Evolutionary conservation across 23 tunicate species (phyloP), one percentile per base, ranked within the genome.

Genomic region (Styela clava): DNA sequence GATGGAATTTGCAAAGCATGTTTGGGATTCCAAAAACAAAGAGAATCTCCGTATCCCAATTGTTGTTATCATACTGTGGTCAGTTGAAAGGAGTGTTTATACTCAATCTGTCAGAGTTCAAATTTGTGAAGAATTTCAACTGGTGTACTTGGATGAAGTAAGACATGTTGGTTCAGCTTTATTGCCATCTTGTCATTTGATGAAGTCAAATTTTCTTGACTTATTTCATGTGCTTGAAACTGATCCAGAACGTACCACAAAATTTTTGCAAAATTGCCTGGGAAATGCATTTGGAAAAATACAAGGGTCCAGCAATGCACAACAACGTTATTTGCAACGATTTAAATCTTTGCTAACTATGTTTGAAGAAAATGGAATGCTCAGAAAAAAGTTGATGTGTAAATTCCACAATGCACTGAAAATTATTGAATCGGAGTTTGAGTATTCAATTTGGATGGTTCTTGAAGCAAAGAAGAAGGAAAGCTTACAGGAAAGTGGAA

Each of bases 1-100:
- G 5, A 85, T 85, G 28, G 86, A 88, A 31, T 89, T 89, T 85
- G 86, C 95, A 29, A 88, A 83, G 36, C 81, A 78, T 52, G 37
- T 70, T 37, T 68, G 85, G 21, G 85, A 76, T 31, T 81, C 85
- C 34, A 29, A 63, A 18, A 16, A n/a, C 24, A 74, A 52, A 24
- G 23, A 70, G 18, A 51, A 32, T 1, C 35, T 19, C 2, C 21
- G 21, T 3, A 0, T 20, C 35, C 19, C 33, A 31, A 44, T 51
- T 18, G 56, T 30, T 34, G 61, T 35, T 35, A 23, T 84, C 31
- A 69, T 89, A 36, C 64, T 52, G 22, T 31, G 77, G 18, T 29
- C 24, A 16, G 34, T 31, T 16, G 74, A 31, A 29, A 56, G 27
- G 1, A 63, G 81, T n/a, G n/a, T 61, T 21, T 9, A 16, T 3